Conservation (phyloP, 1,140 invertebrate genomes). For the Hermetia illucens region DNA sequence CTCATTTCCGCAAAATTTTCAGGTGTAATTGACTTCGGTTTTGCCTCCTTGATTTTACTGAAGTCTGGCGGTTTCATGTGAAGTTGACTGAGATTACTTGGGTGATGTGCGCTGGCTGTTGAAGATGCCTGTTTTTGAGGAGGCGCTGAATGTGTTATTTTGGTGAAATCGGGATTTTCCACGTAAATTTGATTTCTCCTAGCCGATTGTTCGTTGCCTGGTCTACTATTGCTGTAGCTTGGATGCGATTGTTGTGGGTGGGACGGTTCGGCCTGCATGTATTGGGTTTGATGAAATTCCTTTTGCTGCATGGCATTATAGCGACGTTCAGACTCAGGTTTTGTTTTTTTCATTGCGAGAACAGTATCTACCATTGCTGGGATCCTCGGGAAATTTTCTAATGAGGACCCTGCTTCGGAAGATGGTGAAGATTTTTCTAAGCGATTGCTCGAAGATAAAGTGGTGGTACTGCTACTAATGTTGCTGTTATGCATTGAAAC, state of each 20-base stretch:
- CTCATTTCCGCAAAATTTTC: constrained; percentile 7
- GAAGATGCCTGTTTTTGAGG: neutral
- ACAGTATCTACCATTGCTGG: too few species aligned
- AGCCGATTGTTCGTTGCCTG: neutral
- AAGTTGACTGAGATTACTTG: constrained; percentile 1
- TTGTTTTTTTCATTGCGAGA: too few species aligned
- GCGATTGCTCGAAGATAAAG: too few species aligned
- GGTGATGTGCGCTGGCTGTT: neutral
- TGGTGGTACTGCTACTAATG: too few species aligned
- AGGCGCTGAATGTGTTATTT: neutral
- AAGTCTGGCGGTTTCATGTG: constrained; percentile 5
- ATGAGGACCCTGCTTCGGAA: too few species aligned
- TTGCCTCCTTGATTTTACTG: neutral
- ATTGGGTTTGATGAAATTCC: too few species aligned
- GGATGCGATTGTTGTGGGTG: neutral
- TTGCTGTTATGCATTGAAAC: too few species aligned
- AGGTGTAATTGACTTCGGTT: constrained; percentile 1
- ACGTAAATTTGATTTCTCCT: neutral
- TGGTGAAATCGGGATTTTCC: constrained; percentile 7
- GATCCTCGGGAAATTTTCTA: too few species aligned
- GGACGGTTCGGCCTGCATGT: too few species aligned
- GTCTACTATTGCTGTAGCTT: neutral
- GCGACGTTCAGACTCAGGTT: too few species aligned
- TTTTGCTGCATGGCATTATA: too few species aligned
- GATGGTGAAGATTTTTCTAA: too few species aligned